These are phyloP conservation scores for Cinclus mexicanus DNA, from an alignment of 2,113 vertebrate species.

Conservation along the genomic window DNA sequence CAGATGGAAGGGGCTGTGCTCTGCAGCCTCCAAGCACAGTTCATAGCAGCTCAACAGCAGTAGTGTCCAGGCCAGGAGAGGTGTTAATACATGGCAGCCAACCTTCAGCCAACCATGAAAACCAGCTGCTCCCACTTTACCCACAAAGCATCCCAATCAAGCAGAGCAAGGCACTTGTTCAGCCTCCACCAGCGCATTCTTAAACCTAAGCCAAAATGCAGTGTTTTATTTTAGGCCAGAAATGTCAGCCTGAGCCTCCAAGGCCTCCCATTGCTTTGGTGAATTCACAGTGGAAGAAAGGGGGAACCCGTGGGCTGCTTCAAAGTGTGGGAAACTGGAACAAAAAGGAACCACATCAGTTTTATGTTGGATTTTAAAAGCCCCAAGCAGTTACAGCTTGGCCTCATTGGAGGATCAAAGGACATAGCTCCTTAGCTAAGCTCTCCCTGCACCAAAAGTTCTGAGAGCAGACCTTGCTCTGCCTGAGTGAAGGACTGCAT, in stretches of 20 bases:
- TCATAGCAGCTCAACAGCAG: not conserved
- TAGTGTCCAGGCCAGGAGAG: not conserved
- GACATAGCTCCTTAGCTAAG: not conserved
- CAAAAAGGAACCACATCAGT: not conserved
- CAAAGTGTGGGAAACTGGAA: not conserved
- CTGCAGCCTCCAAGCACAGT: not conserved
- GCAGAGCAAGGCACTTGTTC: not conserved
- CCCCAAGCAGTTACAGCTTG: not conserved
- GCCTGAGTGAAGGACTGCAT: not conserved
- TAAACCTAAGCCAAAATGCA: not conserved
- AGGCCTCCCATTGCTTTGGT: not conserved
- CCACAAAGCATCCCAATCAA: not conserved
- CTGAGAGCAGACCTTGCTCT: not conserved
- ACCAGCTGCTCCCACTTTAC: not conserved
- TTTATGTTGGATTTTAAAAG: not conserved
- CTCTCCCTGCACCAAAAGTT: not conserved
- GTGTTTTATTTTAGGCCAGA: not conserved
- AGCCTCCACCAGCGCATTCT: not conserved
- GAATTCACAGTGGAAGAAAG: not conserved
- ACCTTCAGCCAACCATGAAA: not conserved
- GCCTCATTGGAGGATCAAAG: not conserved
- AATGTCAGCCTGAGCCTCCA: not conserved
- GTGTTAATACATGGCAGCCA: constrained; percentile 6
- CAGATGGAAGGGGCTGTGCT: not conserved
- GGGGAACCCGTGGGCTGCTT: not conserved